Evolutionary conservation across 2,888 invertebrate genomes (phyloP).

Genomic region (Eristalis intricaria): DNA sequence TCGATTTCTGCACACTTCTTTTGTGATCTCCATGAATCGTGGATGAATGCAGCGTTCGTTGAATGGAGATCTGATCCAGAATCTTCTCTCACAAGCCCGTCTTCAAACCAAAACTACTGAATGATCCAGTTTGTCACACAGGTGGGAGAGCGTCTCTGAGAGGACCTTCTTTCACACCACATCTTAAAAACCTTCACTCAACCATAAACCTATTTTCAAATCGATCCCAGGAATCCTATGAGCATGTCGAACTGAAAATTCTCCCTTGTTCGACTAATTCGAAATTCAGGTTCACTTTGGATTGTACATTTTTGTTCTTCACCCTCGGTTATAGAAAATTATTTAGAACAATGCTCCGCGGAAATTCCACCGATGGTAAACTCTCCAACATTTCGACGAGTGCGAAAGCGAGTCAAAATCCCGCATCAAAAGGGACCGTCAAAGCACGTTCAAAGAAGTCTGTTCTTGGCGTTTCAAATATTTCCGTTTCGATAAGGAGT

Average conservation of each 20-base stretch:
- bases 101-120: too few relatives aligned
- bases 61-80: too few relatives aligned
- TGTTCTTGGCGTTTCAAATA: conserved; percentile 30
- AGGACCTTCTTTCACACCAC: too few relatives aligned
- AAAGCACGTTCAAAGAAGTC: conserved; percentile 18
- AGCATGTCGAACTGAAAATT: neutral
- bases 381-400: neutral
- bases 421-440: neutral
- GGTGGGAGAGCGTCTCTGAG: too few relatives aligned
- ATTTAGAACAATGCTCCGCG: conserved; percentile 12
- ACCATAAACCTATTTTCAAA: neutral
- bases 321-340: neutral
- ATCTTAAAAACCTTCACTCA: neutral
- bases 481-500: conserved; percentile 23
- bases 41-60: too few relatives aligned
- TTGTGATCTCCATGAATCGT: too few relatives aligned
- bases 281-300: neutral
- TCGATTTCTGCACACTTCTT: too few relatives aligned
- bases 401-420: neutral
- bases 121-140: too few relatives aligned
- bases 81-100: too few relatives aligned
- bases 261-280: neutral
- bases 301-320: neutral
- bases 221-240: neutral
- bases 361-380: neutral